A percentile compares a stretch with the other conserved stretches of the same genome.
Evolutionary conservation across 1,140 invertebrate genomes (phyloP).

Genomic region (Nebria ingens): DNA sequence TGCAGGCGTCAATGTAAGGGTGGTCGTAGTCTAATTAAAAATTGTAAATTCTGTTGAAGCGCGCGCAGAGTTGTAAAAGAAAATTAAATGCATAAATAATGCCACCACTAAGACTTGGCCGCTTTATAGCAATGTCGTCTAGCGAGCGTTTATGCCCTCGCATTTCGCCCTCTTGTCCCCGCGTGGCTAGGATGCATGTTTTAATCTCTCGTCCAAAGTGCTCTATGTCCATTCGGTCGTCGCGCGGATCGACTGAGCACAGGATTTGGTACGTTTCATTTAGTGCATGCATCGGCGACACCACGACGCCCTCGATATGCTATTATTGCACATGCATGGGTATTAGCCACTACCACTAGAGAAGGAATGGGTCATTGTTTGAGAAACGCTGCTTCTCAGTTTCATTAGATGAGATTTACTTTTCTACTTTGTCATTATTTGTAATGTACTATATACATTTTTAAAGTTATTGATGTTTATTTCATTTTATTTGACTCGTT

Average conservation of each 20-base stretch:
- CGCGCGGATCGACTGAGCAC: background rate
- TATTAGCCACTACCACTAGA: too few species aligned
- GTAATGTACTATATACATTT: too few species aligned
- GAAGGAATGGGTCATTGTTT: too few species aligned
- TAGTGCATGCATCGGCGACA: background rate
- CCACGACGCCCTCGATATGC: background rate
- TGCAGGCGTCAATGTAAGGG: background rate
- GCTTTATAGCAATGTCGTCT: background rate
- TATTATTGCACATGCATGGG: too few species aligned
- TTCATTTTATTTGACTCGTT: too few species aligned
- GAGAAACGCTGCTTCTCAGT: too few species aligned
- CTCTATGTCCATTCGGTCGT: background rate
- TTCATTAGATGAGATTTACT: too few species aligned
- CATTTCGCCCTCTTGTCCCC: background rate
- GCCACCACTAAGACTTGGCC: conserved; percentile 3
- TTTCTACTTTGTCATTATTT: too few species aligned
- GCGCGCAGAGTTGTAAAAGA: conserved; percentile 1
- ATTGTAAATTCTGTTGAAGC: conserved; percentile 5
- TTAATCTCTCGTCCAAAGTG: background rate
- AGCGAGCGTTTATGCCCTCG: too few species aligned
- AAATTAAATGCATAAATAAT: conserved; percentile 10
- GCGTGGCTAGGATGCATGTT: too few species aligned
- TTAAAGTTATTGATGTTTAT: too few species aligned
- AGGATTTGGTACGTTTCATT: conserved; percentile 5
- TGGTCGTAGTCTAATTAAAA: background rate